phyloP scores from a whole-genome alignment of 2,888 invertebrate genomes.

The Meteorus colon region DNA sequence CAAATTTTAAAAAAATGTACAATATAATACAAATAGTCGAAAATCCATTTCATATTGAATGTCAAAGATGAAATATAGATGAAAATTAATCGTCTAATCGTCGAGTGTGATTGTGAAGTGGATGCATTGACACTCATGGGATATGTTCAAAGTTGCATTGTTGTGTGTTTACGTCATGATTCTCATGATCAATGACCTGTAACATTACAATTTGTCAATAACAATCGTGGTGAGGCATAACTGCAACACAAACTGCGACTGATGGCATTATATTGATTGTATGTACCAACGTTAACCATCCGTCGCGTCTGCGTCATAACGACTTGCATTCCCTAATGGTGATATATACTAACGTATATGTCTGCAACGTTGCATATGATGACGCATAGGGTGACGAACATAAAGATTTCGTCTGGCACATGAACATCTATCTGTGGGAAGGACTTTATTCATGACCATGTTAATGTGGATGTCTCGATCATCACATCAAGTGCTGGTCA shows the following conservation, averaged over 20 bases:
- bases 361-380: background rate
- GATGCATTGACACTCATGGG: conserved; percentile 4
- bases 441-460: background rate
- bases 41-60: too few species aligned
- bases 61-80: too few species aligned
- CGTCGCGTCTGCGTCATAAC: conserved; percentile 29
- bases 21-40: too few species aligned
- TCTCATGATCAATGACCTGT: conserved; percentile 67
- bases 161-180: conserved; percentile 43
- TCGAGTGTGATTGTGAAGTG: conserved; percentile 12
- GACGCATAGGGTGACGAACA: background rate
- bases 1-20: too few species aligned
- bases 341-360: background rate
- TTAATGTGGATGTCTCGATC: too few species aligned
- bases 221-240: conserved; percentile 67
- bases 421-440: background rate
- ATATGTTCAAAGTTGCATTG: conserved; percentile 32
- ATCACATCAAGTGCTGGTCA: too few species aligned
- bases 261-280: conserved; percentile 69
- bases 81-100: background rate
- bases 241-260: conserved; percentile 66
- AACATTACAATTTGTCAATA: conserved; percentile 70
- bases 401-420: too few species aligned
- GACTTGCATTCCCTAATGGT: conserved; percentile 12
- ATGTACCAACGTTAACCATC: conserved; percentile 39